Evolutionary conservation across 2,797 vertebrate species (phyloP).

Genomic region (Champsocephalus esox): DNA sequence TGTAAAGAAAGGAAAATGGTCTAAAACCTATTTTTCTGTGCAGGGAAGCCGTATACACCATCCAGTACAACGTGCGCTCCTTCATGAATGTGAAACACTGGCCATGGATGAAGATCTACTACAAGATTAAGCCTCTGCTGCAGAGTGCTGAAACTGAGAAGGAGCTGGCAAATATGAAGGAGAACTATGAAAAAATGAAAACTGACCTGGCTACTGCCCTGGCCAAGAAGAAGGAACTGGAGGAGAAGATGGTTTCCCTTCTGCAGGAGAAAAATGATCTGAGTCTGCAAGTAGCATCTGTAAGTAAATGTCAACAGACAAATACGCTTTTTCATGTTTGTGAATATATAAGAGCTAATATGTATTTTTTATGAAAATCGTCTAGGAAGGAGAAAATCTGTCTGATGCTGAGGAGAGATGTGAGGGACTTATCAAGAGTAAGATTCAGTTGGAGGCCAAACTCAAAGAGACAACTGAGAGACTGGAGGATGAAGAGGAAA

Average conservation of each 20-base stretch:
- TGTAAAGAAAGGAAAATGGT: too few species aligned
- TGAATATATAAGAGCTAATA: too few species aligned
- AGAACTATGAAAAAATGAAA: too few species aligned
- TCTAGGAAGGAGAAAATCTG: constrained; percentile 87
- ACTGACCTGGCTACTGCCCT: too few species aligned
- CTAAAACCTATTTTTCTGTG: too few species aligned
- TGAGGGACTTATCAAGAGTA: constrained; percentile 91
- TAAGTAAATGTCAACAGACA: too few species aligned
- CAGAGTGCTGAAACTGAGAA: constrained; percentile 79
- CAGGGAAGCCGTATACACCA: constrained; percentile 88
- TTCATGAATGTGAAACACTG: constrained; percentile 94
- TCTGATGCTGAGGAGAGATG: constrained; percentile 91
- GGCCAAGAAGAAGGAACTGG: constrained; percentile 84
- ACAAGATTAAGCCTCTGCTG: constrained; percentile 94
- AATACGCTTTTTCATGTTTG: neutral
- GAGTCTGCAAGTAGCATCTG: too few species aligned
- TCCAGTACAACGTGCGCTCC: constrained; percentile 90
- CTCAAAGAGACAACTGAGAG: constrained; percentile 90
- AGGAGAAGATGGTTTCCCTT: constrained; percentile 43
- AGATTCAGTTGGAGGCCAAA: constrained; percentile 91
- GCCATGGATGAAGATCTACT: constrained; percentile 96
- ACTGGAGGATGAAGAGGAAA: constrained; percentile 88
- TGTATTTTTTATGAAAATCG: neutral
- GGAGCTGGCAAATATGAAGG: too few species aligned
- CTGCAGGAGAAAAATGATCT: too few species aligned